These are phyloP conservation scores for Pseudorasbora parva DNA, from an alignment of 2,113 vertebrate genomes.

Conservation along the genomic window DNA sequence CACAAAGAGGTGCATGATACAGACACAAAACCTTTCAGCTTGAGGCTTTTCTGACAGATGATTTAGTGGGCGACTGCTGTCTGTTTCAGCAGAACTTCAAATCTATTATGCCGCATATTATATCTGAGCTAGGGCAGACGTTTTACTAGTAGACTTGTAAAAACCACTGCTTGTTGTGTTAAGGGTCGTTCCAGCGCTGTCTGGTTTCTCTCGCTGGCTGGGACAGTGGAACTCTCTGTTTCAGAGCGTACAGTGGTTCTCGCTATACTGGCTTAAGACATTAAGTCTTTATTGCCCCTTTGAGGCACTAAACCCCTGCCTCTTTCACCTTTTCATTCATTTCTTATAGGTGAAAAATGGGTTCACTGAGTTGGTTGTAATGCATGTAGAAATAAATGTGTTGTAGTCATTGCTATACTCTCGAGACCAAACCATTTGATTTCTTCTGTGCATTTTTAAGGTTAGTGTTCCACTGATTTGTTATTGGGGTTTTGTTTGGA, in stretches of 20 bases:
- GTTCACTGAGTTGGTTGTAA: constrained; percentile 29
- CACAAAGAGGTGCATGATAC: background rate
- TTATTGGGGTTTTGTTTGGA: background rate
- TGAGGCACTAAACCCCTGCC: constrained; percentile 20
- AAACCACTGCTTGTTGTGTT: constrained; percentile 44
- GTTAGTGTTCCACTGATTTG: constrained; percentile 4
- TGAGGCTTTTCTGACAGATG: constrained; percentile 16
- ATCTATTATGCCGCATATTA: constrained; percentile 6
- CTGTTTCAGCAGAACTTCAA: background rate
- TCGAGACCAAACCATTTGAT: background rate
- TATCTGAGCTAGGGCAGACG: constrained; percentile 26
- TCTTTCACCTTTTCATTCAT: constrained; percentile 26
- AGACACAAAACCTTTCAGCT: background rate
- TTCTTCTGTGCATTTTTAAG: background rate
- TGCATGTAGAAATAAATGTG: background rate
- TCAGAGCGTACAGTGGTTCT: constrained; percentile 19
- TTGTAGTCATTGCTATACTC: background rate
- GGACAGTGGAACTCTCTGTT: constrained; percentile 46
- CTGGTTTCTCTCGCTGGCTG: constrained; percentile 17
- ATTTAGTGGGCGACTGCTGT: constrained; percentile 17
- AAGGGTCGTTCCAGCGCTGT: constrained; percentile 32
- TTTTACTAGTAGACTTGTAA: constrained; percentile 39
- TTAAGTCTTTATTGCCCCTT: constrained; percentile 47
- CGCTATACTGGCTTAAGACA: constrained; percentile 35
- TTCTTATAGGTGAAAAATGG: constrained; percentile 22